Conservation (phyloP, 2,797 vertebrate species). For the Myotis findleyi region DNA sequence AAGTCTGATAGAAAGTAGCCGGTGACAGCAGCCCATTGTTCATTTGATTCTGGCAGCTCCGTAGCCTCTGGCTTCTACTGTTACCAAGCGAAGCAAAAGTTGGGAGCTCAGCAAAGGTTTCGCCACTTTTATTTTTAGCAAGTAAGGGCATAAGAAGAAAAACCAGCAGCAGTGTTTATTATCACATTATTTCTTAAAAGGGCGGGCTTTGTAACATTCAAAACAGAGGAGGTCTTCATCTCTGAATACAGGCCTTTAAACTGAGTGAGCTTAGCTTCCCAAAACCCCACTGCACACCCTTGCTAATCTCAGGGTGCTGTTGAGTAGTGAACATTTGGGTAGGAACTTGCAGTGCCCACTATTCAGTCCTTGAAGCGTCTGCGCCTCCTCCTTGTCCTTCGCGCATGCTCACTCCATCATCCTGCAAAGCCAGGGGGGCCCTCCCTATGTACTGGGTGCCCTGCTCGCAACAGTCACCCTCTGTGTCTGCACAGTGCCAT, state of each 20-base stretch:
- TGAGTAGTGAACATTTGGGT: not conserved
- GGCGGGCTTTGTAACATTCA: not conserved
- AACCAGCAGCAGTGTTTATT: not conserved
- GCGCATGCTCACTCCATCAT: not conserved
- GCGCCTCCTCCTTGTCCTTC: not conserved
- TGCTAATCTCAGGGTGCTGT: not conserved
- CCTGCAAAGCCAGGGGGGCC: not conserved
- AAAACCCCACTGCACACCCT: not conserved
- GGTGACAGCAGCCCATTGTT: not conserved
- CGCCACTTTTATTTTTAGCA: constrained; percentile 8
- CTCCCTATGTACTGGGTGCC: not conserved
- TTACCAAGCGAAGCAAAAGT: not conserved
- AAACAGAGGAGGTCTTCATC: not conserved
- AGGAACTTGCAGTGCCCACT: not conserved
- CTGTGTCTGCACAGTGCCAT: not conserved
- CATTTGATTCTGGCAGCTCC: not conserved
- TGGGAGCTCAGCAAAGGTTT: not conserved
- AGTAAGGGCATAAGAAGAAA: constrained; percentile 15
- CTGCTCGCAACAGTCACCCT: not conserved
- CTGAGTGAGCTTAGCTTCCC: not conserved
- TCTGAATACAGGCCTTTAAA: not conserved
- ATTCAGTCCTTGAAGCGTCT: not conserved
- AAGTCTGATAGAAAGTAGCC: constrained; percentile 8
- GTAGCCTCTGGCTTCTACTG: not conserved
- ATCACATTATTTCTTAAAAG: constrained; percentile 28